Percentiles rank a stretch among this genome's conserved stretches.
Evolutionary conservation across 2,888 invertebrate genomes (phyloP).

Genomic region (Germaria angustata): DNA sequence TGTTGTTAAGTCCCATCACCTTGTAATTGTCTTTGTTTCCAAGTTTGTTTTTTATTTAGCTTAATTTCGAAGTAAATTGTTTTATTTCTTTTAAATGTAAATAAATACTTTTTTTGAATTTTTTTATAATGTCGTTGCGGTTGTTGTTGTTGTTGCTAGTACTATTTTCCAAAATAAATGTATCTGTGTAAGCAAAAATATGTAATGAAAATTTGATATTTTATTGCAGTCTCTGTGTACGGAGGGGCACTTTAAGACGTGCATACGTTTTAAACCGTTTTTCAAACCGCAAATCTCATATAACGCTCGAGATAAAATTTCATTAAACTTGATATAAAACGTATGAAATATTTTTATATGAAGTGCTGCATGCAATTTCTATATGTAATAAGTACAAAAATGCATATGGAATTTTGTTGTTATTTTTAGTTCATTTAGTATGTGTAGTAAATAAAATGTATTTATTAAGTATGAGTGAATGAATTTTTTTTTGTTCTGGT

Average conservation of each 20-base stretch:
- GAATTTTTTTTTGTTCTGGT: slow-evolving; percentile 18
- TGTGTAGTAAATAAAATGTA: slow-evolving; percentile 9
- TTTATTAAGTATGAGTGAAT: slow-evolving; percentile 29
- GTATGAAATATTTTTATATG: slow-evolving; percentile 4
- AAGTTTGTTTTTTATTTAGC: slow-evolving; percentile 15
- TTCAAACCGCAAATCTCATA: slow-evolving; percentile 64
- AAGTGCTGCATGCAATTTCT: not conserved
- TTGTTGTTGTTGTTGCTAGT: not conserved
- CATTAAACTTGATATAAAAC: slow-evolving; percentile 38
- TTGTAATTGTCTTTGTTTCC: slow-evolving; percentile 61
- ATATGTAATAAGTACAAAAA: not conserved
- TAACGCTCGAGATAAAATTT: slow-evolving; percentile 59
- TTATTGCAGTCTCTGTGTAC: not conserved
- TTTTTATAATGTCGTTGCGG: not conserved
- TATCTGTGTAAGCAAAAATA: not conserved
- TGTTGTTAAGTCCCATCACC: slow-evolving; percentile 63
- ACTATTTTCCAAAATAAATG: slow-evolving; percentile 28
- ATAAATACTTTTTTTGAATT: not conserved
- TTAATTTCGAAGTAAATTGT: not conserved
- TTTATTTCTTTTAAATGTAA: slow-evolving; percentile 3
- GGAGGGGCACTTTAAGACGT: not conserved
- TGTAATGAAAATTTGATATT: slow-evolving; percentile 34
- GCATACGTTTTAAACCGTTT: slow-evolving; percentile 27
- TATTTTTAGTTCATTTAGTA: slow-evolving; percentile 22
- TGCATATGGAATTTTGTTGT: slow-evolving; percentile 11